Evolutionary conservation across 2,113 vertebrate genomes (phyloP), one percentile per base, ranked within the genome.

Genomic region (Lycocorax pyrrhopterus): DNA sequence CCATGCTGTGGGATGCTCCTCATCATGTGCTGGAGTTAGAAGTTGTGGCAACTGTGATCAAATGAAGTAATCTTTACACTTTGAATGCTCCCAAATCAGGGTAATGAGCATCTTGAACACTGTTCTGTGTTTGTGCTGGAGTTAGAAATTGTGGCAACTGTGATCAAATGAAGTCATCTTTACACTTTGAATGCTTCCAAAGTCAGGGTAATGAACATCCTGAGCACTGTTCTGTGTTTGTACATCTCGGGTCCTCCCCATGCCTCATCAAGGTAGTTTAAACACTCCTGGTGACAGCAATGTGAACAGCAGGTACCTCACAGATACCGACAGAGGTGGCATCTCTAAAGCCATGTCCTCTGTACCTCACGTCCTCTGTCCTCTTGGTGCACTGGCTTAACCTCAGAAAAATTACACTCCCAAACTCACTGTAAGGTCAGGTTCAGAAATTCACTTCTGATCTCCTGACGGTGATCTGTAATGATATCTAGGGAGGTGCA

Each of bases 311-410:
- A 72, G 19, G 10, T 52, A 52, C 12, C 51, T 84, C 62, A 81
- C 13, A 33, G 37, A 18, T 29, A 47, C 8, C 4, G 1, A 18
- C 11, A 66, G 27, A 80, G 7, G 15, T 56, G 46, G 29, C 20
- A 22, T 60, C 47, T 85, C 63, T 63, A 12, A 43, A 75, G 51
- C 66, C 14, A 27, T 32, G 12, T 71, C 51, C 19, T 52, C 1
- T 37, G 3, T 19, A 46, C 15, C 13, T 64, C 29, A 20, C 0
- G 0, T 75, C 19, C 25, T 41, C 27, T 64, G 6, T 77, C 43
- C 46, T 64, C 41, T 77, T 55, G 59, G 18, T 80, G 32, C 67
- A 47, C 30, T 73, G 52, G 11, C n/a, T 66, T 74, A 79, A 63
- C 15, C 44, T 94, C 9, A 4, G 33, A 91, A 94, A 80, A 82